Base-by-base conservation (phyloP, 2,888 invertebrate species). In the Watsonalla cultraria region DNA sequence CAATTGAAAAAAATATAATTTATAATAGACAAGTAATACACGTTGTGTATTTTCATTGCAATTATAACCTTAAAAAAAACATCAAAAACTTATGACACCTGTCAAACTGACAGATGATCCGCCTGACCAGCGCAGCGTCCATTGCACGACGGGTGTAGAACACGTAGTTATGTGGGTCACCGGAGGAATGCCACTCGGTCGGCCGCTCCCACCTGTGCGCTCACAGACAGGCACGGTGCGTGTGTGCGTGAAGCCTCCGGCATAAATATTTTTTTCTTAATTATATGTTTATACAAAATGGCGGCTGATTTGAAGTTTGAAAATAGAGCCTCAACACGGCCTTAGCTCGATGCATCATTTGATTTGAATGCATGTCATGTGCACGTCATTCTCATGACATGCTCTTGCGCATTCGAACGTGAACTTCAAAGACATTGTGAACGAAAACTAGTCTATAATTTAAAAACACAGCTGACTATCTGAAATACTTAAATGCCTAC, bases 121-220 rank as follows among this genome's bases (percentile, higher is more conserved):
- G 14, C 37, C 34, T 7, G 13, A 15, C 14, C 15, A 49, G 9
- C 37, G 37, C 53, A 61, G 42, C 52, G 54, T 53, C 67, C 76
- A 75, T 61, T 66, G 42, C 58, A 8, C 49, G 47, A n/a, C 59
- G 64, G 56, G 57, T 57, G 63, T 59, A 72, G 70, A 68, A 62
- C 54, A 49, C 54, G 48, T 68, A 73, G 72, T 75, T 81, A 90
- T 87, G 87, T 89, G 84, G 90, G 90, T 89, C 89, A 90, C 68
- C 62, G 65, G 73, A 78, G 83, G 90, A 90, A 90, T 90, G 90
- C 82, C 76, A 84, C 80, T 74, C 66, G 68, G 81, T 85, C 72
- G 76, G 89, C 88, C 86, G 84, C 86, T 81, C 87, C 86, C 84
- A 84, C 85, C 82, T 82, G 80, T 75, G 70, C 64, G 64, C 71